Evolutionary conservation across 2,797 vertebrate species (phyloP).

Genomic region (Semotilus atromaculatus): DNA sequence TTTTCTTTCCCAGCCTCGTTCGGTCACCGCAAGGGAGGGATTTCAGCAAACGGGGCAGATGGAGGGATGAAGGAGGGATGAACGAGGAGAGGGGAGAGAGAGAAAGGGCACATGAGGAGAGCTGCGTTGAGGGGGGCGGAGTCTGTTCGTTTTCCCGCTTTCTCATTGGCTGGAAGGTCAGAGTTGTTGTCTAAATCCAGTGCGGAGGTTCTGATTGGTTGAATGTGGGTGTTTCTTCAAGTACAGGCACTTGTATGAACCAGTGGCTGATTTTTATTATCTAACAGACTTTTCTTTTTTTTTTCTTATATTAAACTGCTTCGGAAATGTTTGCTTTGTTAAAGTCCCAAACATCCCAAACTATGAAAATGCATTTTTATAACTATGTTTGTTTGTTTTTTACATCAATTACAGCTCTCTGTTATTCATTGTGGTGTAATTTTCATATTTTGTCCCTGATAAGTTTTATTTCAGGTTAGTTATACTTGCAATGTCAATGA

Average conservation of each 20-base stretch:
- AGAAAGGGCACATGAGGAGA: constrained; percentile 57
- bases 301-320: too few relatives aligned
- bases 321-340: neutral
- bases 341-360: neutral
- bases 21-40: constrained; percentile 54
- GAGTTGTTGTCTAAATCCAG: constrained; percentile 31
- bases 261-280: neutral
- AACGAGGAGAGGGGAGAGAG: constrained; percentile 29
- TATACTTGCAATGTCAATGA: neutral
- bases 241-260: neutral
- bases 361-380: neutral
- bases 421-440: neutral
- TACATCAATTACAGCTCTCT: neutral
- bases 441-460: neutral
- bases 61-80: constrained; percentile 38
- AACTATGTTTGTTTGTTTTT: neutral
- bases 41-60: constrained; percentile 54
- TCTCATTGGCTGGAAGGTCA: constrained; percentile 50
- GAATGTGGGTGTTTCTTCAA: constrained; percentile 14
- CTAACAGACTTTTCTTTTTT: neutral
- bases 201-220: constrained; percentile 32
- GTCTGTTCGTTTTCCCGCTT: constrained; percentile 26
- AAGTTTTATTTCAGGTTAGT: neutral
- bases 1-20: constrained; percentile 42
- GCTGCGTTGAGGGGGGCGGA: constrained; percentile 37